A percentile compares a stretch with the other conserved stretches of the same genome.
Conservation (phyloP, 2,888 invertebrate genomes). For the Poecilus cupreus region DNA sequence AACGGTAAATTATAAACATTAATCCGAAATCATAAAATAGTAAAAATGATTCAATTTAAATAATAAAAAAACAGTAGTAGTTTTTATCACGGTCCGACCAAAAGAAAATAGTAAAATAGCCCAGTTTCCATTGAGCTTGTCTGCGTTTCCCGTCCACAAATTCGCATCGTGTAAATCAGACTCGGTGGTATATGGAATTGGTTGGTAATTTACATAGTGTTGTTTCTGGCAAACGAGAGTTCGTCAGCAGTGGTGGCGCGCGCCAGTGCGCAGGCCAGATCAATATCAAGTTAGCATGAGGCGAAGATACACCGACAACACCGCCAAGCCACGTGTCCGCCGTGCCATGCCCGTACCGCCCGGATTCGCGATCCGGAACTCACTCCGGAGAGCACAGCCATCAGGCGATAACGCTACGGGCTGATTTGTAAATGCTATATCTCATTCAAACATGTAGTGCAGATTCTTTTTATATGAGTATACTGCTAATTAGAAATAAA, state of each 20-base stretch:
- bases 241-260: slow-evolving; percentile 16
- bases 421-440: too few species aligned
- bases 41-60: too few species aligned
- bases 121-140: too few species aligned
- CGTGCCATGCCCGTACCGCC: neutral
- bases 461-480: too few species aligned
- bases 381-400: neutral
- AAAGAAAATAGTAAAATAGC: too few species aligned
- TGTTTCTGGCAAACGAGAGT: slow-evolving; percentile 62
- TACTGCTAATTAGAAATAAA: too few species aligned
- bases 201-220: slow-evolving; percentile 72
- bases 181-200: slow-evolving; percentile 67
- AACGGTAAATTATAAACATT: too few species aligned
- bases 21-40: too few species aligned
- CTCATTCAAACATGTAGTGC: too few species aligned
- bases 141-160: neutral
- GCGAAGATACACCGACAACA: slow-evolving; percentile 60
- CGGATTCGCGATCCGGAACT: neutral
- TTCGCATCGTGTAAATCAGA: slow-evolving; percentile 51
- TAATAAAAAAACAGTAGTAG: too few species aligned
- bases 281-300: slow-evolving; percentile 68
- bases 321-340: neutral
- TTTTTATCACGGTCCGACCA: too few species aligned
- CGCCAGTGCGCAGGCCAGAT: slow-evolving; percentile 69
- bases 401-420: too few species aligned